Percentiles rank a stretch among this genome's conserved stretches.
These are phyloP conservation scores for Penaeus vannamei DNA, from an alignment of 1,140 invertebrate genomes.

Conservation along the genomic window DNA sequence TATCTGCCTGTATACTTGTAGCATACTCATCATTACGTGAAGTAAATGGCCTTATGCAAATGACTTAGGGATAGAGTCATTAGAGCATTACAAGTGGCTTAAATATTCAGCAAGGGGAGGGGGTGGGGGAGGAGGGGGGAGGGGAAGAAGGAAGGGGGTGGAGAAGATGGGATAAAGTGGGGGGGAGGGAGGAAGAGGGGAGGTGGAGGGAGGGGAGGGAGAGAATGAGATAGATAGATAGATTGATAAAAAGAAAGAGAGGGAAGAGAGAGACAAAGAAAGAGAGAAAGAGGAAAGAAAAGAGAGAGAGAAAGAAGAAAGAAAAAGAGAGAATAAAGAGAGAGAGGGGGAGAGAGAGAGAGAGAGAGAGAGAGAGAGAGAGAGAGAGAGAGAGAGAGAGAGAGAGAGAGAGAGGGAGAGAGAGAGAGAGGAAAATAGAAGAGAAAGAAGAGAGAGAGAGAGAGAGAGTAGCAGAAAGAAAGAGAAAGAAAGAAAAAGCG, in stretches of 20 bases:
- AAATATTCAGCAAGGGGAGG: too few species aligned
- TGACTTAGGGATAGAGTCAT: too few species aligned
- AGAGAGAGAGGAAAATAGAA: slow-evolving; percentile 14
- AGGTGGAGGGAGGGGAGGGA: background rate
- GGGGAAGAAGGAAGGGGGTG: too few species aligned
- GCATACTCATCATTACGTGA: too few species aligned
- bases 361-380: slow-evolving; percentile 16
- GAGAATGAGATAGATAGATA: background rate
- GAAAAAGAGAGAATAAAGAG: background rate
- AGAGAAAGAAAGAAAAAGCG: background rate
- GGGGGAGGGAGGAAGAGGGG: background rate
- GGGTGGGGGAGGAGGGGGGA: too few species aligned
- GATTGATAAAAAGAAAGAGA: background rate
- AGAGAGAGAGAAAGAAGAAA: background rate
- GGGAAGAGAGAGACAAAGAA: background rate
- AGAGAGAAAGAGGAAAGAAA: background rate
- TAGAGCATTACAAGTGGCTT: too few species aligned
- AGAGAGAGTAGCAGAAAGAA: background rate
- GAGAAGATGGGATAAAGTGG: too few species aligned
- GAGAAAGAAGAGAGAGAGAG: background rate
- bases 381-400: slow-evolving; percentile 21
- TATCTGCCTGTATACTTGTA: too few species aligned
- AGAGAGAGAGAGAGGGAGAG: slow-evolving; percentile 4
- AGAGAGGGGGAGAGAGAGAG: background rate
- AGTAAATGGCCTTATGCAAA: too few species aligned